These are phyloP conservation scores for Chaitophorus viminalis DNA, from an alignment of 2,888 invertebrate genomes.

Conservation along the genomic window DNA sequence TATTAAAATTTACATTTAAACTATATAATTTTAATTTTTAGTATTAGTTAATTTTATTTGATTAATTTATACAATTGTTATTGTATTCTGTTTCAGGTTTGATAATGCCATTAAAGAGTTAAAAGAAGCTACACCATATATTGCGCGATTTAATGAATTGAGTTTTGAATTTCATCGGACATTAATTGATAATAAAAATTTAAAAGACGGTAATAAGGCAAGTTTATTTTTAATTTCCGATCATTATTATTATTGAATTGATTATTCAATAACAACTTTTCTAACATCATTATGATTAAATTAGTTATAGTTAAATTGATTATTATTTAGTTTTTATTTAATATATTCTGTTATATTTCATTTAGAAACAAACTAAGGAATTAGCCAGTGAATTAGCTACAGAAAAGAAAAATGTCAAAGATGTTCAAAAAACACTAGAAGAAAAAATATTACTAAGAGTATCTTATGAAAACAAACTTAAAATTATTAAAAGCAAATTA, in stretches of 20 bases:
- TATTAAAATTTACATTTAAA: too few relatives aligned
- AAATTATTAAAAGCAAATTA: conserved; percentile 90
- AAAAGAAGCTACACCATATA: conserved; percentile 78
- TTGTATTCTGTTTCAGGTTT: conserved; percentile 70
- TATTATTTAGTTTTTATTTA: neutral
- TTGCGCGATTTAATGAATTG: conserved; percentile 77
- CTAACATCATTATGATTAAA: too few relatives aligned
- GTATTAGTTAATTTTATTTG: too few relatives aligned
- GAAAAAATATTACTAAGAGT: conserved; percentile 93
- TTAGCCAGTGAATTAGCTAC: too few relatives aligned
- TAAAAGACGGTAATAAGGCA: conserved; percentile 74
- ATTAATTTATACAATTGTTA: neutral
- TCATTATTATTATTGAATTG: neutral
- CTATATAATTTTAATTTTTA: too few relatives aligned
- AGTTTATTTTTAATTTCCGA: conserved; percentile 24
- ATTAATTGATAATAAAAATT: conserved; percentile 82
- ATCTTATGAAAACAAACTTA: conserved; percentile 92
- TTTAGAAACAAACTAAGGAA: conserved; percentile 60
- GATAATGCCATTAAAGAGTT: conserved; percentile 81
- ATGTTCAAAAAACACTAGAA: conserved; percentile 75
- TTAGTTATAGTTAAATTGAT: neutral
- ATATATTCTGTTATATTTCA: conserved; percentile 10
- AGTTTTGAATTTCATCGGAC: conserved; percentile 82
- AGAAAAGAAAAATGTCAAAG: conserved; percentile 61
- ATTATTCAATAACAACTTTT: neutral